Conservation (phyloP, 2,888 invertebrate genomes). For the Lamproptera curius region DNA sequence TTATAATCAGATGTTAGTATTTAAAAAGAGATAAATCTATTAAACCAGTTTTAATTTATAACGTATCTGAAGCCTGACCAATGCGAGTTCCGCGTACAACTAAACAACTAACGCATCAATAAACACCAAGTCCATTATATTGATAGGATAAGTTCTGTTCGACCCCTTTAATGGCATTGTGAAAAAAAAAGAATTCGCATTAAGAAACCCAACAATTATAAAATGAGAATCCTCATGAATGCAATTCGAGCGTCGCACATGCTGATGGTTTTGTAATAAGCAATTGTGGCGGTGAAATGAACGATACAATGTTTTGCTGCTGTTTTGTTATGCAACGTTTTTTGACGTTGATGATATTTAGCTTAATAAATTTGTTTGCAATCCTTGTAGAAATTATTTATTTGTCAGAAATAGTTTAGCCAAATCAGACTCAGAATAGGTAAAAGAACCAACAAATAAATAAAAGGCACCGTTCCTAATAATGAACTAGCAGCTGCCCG, state of each 20-base stretch:
- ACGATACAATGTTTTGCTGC: too few species aligned
- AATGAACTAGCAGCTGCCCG: too few species aligned
- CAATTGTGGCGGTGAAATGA: too few species aligned
- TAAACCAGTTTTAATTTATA: not conserved
- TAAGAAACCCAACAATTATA: conserved; percentile 10
- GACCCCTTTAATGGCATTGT: not conserved
- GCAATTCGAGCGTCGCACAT: not conserved
- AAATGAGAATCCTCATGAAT: conserved; percentile 7
- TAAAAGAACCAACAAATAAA: too few species aligned
- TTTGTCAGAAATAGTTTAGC: too few species aligned
- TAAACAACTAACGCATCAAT: not conserved
- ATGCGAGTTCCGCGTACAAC: not conserved
- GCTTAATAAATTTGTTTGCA: too few species aligned
- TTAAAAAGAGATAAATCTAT: not conserved
- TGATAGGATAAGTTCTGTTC: not conserved
- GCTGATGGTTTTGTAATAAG: too few species aligned
- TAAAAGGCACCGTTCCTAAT: too few species aligned
- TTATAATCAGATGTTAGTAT: not conserved
- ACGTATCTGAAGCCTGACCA: not conserved
- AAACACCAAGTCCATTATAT: not conserved
- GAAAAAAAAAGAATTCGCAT: conserved; percentile 2
- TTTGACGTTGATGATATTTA: too few species aligned
- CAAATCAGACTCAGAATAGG: too few species aligned
- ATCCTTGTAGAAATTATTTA: too few species aligned
- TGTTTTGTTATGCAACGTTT: too few species aligned